Evolutionary conservation across 2,113 vertebrate genomes (phyloP), one percentile per base, ranked within the genome.

Genomic region (Motacilla alba): DNA sequence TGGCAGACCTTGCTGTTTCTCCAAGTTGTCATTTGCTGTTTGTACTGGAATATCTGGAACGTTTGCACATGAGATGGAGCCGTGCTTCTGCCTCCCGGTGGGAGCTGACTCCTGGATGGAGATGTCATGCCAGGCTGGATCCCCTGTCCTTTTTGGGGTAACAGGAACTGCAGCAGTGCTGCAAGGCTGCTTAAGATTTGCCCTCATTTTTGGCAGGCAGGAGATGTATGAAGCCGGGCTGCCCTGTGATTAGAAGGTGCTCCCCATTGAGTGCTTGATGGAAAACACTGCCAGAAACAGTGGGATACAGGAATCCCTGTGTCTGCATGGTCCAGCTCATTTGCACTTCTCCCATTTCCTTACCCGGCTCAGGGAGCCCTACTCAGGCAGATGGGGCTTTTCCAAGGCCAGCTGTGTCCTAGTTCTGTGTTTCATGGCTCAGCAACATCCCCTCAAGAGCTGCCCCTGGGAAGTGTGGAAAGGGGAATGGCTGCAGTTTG

Each of bases 161-260:
- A 37, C 1, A 6, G 47, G 33, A 46, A 30, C 58, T 0, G 1
- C 0, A 4, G 28, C 43, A 58, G 53, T 20, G 15, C 30, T 62
- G 56, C 22, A 15, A 30, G 0, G 3, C 35, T 78, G 15, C 49
- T 75, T 13, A n/a, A 41, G 22, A 23, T 80, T 73, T 43, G 19
- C 30, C 15, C 17, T 63, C 7, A 9, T 55, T 27, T 67, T 64
- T 87, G 63, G 49, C 46, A 55, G 55, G 31, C 1, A 10, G 63
- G 39, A 66, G 24, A 13, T 19, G 24, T 11, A 7, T 4, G 43
- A 78, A 70, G 31, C 27, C 1, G 0, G 18, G 64, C n/a, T 21
- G 66, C 41, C 49, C 73, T 1, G 0, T 27, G 41, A 52, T 62
- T 58, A 53, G 64, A 66, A 69, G 41, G 24, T n/a, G 64, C 24